These are phyloP conservation scores for Sitta europaea DNA, from an alignment of 2,113 vertebrate species.

Conservation along the genomic window DNA sequence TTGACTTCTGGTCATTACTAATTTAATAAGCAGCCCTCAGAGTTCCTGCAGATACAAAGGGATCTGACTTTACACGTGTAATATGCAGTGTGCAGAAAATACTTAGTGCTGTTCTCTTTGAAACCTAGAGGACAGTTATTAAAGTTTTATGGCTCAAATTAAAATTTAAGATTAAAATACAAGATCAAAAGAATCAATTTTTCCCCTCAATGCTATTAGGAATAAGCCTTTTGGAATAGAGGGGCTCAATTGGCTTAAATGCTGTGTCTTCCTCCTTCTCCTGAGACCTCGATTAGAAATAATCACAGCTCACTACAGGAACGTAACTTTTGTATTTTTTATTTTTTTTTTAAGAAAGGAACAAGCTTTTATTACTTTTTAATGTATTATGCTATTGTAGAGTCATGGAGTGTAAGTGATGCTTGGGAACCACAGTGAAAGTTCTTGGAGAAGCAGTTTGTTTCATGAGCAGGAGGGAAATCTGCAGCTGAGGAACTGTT, in stretches of 20 bases:
- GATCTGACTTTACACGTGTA: slow-evolving; percentile 76
- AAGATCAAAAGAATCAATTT: slow-evolving; percentile 75
- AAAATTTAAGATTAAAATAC: slow-evolving; percentile 82
- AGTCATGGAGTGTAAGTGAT: slow-evolving; percentile 19
- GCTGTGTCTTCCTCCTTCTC: slow-evolving; percentile 64
- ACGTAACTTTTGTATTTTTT: not conserved
- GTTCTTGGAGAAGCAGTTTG: not conserved
- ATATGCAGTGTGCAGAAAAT: slow-evolving; percentile 67
- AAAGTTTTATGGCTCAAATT: slow-evolving; percentile 79
- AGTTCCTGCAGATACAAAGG: slow-evolving; percentile 67
- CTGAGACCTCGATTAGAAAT: slow-evolving; percentile 60
- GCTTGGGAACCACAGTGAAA: not conserved
- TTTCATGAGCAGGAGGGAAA: not conserved
- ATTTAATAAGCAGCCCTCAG: slow-evolving; percentile 75
- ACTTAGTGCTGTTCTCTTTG: slow-evolving; percentile 72
- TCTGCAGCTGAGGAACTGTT: not conserved
- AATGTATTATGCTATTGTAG: slow-evolving; percentile 48
- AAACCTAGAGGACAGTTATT: slow-evolving; percentile 77
- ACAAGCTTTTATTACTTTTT: slow-evolving; percentile 61
- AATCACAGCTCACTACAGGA: slow-evolving; percentile 62
- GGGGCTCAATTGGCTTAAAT: slow-evolving; percentile 61
- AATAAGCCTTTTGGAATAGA: slow-evolving; percentile 76
- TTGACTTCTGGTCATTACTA: slow-evolving; percentile 71
- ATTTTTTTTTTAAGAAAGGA: not conserved
- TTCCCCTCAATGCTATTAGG: slow-evolving; percentile 60